A percentile compares a stretch with the other conserved stretches of the same genome.
These are phyloP conservation scores for Byasa hedistus DNA, from an alignment of 2,888 invertebrate species.

Conservation along the genomic window DNA sequence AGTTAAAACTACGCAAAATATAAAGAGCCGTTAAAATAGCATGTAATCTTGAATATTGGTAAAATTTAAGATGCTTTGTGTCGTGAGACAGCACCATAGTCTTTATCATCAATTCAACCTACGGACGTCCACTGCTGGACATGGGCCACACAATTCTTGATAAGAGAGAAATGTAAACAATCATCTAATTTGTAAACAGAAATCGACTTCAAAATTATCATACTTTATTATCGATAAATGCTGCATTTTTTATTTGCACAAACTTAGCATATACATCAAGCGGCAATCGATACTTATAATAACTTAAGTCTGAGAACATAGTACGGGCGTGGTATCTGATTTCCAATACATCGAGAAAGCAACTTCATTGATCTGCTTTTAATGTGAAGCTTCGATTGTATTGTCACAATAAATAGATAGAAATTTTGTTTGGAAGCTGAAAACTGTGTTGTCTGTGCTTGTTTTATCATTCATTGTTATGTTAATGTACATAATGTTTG, in stretches of 20 bases:
- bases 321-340: background rate
- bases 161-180: constrained; percentile 3
- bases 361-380: constrained; percentile 24
- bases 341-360: background rate
- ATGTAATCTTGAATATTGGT: constrained; percentile 28
- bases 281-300: background rate
- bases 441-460: constrained; percentile 16
- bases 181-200: background rate
- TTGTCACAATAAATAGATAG: constrained; percentile 2
- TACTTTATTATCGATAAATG: background rate
- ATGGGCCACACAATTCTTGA: too few relatives aligned
- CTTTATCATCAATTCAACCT: background rate
- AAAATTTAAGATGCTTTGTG: constrained; percentile 40
- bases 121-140: too few relatives aligned
- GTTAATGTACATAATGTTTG: constrained; percentile 15
- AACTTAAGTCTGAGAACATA: background rate
- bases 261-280: background rate
- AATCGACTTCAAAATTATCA: background rate
- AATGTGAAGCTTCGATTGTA: constrained; percentile 16
- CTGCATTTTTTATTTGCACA: background rate
- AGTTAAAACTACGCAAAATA: background rate
- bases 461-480: constrained; percentile 12
- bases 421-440: constrained; percentile 7
- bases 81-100: constrained; percentile 54
- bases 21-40: background rate